These are phyloP conservation scores for Eurytoma adleriae DNA, from an alignment of 2,888 invertebrate genomes.

Conservation along the genomic window DNA sequence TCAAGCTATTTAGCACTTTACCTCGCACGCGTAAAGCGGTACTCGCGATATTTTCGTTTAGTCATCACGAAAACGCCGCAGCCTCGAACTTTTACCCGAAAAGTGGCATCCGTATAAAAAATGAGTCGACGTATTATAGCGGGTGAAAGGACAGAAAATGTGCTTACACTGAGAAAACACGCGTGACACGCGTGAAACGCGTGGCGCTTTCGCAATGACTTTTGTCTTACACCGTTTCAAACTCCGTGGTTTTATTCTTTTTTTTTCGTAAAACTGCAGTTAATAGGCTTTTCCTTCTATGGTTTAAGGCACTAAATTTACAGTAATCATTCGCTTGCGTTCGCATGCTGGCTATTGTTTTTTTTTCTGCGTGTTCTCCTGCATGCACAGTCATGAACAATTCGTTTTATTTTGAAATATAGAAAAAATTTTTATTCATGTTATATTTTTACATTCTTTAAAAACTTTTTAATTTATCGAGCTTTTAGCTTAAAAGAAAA, in stretches of 20 bases:
- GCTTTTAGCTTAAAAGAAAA: too few relatives aligned
- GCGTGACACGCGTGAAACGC: neutral
- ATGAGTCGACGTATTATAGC: constrained; percentile 18
- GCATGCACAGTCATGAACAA: neutral
- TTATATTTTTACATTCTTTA: too few relatives aligned
- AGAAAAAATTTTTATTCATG: neutral
- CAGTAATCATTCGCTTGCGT: constrained; percentile 14
- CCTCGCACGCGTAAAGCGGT: neutral
- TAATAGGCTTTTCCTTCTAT: constrained; percentile 20
- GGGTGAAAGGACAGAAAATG: constrained; percentile 23
- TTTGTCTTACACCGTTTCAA: neutral
- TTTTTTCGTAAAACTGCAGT: constrained; percentile 8
- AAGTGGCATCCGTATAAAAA: neutral
- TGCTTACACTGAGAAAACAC: neutral
- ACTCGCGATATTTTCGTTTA: neutral
- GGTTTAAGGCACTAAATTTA: constrained; percentile 49
- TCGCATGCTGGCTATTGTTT: neutral
- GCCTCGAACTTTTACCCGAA: neutral
- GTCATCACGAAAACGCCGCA: constrained; percentile 30
- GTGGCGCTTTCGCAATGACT: constrained; percentile 31
- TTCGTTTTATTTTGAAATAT: constrained; percentile 23
- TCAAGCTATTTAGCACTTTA: neutral
- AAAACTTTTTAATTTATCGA: too few relatives aligned
- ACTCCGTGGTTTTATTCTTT: neutral
- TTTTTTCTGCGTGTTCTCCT: neutral